Conservation (phyloP, 2,888 invertebrate genomes). For the Charanyca ferruginea region DNA sequence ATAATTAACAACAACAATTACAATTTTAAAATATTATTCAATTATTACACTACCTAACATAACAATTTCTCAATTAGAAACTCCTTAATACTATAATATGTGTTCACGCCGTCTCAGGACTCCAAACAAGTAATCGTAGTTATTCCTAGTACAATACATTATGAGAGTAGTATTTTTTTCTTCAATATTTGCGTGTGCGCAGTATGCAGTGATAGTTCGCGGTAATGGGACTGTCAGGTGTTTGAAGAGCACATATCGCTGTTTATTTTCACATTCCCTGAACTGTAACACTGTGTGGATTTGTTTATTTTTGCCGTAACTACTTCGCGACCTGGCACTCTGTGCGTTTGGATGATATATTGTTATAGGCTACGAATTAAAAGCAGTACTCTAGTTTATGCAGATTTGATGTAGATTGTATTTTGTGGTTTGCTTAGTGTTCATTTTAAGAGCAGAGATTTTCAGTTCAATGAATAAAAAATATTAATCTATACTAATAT, state of each 20-base stretch:
- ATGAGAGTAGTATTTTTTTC: constrained; percentile 24
- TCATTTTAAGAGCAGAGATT: neutral
- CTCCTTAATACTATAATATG: too few species aligned
- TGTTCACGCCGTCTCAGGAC: too few species aligned
- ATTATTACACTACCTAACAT: too few species aligned
- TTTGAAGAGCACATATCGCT: constrained; percentile 79
- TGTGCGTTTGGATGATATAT: constrained; percentile 42
- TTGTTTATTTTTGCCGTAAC: constrained; percentile 75
- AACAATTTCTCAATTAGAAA: too few species aligned
- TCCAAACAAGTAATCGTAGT: neutral
- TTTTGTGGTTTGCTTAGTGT: constrained; percentile 5
- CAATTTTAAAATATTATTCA: too few species aligned
- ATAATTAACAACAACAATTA: too few species aligned
- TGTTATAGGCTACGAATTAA: constrained; percentile 35
- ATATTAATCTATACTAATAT: too few species aligned
- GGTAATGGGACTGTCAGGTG: constrained; percentile 86
- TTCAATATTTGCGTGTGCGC: constrained; percentile 51
- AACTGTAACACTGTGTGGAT: constrained; percentile 69
- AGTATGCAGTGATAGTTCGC: constrained; percentile 80
- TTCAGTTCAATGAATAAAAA: neutral
- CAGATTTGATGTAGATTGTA: constrained; percentile 6
- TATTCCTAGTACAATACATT: neutral
- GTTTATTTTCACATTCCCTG: constrained; percentile 81
- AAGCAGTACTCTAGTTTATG: constrained; percentile 30
- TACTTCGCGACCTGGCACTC: constrained; percentile 39